phyloP scores from a whole-genome alignment of 2,113 vertebrate genomes.

The Echinops telfairi region DNA sequence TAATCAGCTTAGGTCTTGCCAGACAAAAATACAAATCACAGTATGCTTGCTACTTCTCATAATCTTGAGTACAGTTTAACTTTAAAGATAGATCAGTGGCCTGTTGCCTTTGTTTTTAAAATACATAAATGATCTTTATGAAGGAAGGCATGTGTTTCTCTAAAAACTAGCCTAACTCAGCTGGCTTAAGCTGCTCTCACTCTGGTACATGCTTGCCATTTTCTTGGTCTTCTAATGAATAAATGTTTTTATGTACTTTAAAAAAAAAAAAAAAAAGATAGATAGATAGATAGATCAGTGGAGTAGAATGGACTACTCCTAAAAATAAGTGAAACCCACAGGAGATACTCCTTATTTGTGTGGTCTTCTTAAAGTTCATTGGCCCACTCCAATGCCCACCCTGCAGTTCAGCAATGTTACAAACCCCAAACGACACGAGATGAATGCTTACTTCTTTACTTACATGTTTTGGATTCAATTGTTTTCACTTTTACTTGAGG shows the following conservation, averaged over 20 bases:
- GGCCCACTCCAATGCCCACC: background rate
- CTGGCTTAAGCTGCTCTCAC: background rate
- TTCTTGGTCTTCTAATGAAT: conserved; percentile 63
- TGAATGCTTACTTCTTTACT: conserved; percentile 55
- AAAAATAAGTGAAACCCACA: no score
- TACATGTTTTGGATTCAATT: conserved; percentile 84
- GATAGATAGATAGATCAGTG: background rate
- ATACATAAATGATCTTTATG: background rate
- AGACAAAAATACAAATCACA: no score
- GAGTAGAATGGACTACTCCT: no score
- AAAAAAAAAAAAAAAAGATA: no score
- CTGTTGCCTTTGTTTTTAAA: conserved; percentile 55
- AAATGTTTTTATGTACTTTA: conserved; percentile 76
- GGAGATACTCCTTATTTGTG: background rate
- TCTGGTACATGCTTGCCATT: background rate
- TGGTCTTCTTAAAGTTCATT: background rate
- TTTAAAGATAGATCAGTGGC: background rate
- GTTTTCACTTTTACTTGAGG: conserved; percentile 43
- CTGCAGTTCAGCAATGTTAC: background rate
- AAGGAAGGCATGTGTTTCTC: background rate
- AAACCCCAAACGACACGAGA: background rate
- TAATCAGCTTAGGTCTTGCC: no score
- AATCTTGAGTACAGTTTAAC: no score
- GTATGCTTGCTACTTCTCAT: no score
- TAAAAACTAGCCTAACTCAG: background rate